A percentile compares a stretch with the other conserved stretches of the same genome.
phyloP scores from a whole-genome alignment of 2,797 vertebrate genomes.

The Botia almorhae region DNA sequence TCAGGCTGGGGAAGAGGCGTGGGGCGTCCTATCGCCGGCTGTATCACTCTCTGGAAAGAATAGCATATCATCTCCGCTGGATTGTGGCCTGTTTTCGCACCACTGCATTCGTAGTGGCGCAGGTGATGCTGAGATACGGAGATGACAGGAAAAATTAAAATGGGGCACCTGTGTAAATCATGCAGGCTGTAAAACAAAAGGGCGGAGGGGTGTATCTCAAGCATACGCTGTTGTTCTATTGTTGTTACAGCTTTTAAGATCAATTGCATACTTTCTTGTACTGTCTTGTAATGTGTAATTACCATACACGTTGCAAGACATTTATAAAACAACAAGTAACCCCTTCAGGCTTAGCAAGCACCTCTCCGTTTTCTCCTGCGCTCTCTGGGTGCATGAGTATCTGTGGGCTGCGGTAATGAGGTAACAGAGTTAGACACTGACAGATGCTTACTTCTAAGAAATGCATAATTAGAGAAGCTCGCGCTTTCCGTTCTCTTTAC shows the following conservation, averaged over 20 bases:
- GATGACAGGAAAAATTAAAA: constrained; percentile 49
- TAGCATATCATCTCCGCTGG: constrained; percentile 10
- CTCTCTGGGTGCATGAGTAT: constrained; percentile 77
- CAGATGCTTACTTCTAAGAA: constrained; percentile 79
- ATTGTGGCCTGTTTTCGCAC: constrained; percentile 34
- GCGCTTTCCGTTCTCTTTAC: constrained; percentile 63
- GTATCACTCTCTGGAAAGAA: constrained; percentile 19
- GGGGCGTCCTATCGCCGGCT: neutral
- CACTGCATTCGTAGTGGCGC: constrained; percentile 8
- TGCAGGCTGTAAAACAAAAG: constrained; percentile 58
- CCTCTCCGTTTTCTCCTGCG: constrained; percentile 68
- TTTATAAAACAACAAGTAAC: constrained; percentile 72
- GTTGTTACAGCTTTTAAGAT: neutral
- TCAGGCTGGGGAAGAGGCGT: constrained; percentile 44
- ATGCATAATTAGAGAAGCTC: constrained; percentile 77
- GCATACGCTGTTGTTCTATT: constrained; percentile 32
- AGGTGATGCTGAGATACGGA: constrained; percentile 42
- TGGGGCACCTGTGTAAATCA: constrained; percentile 49
- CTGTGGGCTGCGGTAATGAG: constrained; percentile 80
- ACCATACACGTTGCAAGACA: constrained; percentile 71
- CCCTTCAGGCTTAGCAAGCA: constrained; percentile 75
- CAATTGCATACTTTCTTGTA: constrained; percentile 49
- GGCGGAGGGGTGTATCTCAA: constrained; percentile 53
- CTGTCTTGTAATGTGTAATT: constrained; percentile 75
- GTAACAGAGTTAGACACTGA: constrained; percentile 80